Evolutionary conservation across 2,113 vertebrate species (phyloP).

Genomic region (Formicarius rufipectus): DNA sequence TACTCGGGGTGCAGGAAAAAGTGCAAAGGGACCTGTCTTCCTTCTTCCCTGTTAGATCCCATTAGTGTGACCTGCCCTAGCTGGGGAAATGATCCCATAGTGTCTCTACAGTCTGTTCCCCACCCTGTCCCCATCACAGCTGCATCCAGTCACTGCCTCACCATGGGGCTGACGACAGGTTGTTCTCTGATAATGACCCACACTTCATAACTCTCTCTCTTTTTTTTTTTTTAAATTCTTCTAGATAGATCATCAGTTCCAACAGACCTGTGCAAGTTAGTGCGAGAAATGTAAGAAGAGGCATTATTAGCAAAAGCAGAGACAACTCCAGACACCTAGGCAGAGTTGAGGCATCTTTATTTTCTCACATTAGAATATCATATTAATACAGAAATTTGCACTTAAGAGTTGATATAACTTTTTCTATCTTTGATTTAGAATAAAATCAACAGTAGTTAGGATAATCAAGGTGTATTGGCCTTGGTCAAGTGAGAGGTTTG

Average conservation of each 20-base stretch:
- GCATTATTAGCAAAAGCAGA: not conserved
- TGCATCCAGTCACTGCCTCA: slow-evolving; percentile 14
- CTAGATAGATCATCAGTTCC: not conserved
- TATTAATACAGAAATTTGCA: not conserved
- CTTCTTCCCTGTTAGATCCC: not conserved
- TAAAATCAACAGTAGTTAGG: not conserved
- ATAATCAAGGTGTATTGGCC: not conserved
- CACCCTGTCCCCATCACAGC: slow-evolving; percentile 13
- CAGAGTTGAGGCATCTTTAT: not conserved
- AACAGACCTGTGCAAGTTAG: not conserved
- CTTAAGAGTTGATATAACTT: not conserved
- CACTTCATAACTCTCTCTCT: slow-evolving; percentile 12
- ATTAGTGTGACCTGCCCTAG: not conserved
- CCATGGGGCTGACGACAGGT: not conserved
- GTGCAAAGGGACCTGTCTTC: not conserved
- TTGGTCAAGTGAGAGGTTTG: not conserved
- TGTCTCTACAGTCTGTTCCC: not conserved
- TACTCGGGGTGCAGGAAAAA: not conserved
- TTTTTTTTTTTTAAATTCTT: not conserved
- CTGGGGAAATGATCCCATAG: not conserved
- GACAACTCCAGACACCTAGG: not conserved
- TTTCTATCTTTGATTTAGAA: not conserved
- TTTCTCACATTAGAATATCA: not conserved
- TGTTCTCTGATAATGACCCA: slow-evolving; percentile 4
- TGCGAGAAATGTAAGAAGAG: not conserved